Evolutionary conservation across 2,888 invertebrate genomes (phyloP).

Genomic region (Fragum whitleyi): DNA sequence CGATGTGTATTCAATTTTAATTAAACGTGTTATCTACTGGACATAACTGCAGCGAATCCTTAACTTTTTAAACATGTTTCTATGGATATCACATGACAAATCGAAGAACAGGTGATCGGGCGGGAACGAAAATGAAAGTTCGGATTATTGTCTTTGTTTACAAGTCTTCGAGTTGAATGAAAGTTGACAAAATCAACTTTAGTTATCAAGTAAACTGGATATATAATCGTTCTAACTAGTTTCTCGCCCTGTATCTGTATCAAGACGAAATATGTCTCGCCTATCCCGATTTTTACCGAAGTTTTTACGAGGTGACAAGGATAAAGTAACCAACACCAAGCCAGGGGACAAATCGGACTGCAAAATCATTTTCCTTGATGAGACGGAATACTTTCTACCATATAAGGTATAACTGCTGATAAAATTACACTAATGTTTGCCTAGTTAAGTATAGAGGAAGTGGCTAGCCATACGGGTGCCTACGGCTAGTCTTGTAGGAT

Average conservation of each 20-base stretch:
- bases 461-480: no score
- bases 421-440: no score
- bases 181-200: neutral
- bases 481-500: no score
- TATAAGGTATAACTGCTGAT: conserved; percentile 78
- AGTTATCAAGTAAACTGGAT: neutral
- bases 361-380: conserved; percentile 77
- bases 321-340: conserved; percentile 51
- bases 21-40: neutral
- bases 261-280: conserved; percentile 58
- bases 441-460: no score
- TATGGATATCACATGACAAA: neutral
- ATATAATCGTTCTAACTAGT: no score
- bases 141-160: conserved; percentile 13
- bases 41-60: neutral
- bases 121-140: conserved; percentile 30
- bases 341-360: conserved; percentile 67
- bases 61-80: conserved; percentile 6
- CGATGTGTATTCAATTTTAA: conserved; percentile 3
- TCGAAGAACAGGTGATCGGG: neutral
- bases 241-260: neutral
- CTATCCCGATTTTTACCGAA: conserved; percentile 77
- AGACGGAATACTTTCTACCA: conserved; percentile 73
- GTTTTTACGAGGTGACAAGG: conserved; percentile 76
- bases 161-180: neutral